Conservation (phyloP, 1,140 invertebrate genomes). For the Drosophila ogumai region DNA sequence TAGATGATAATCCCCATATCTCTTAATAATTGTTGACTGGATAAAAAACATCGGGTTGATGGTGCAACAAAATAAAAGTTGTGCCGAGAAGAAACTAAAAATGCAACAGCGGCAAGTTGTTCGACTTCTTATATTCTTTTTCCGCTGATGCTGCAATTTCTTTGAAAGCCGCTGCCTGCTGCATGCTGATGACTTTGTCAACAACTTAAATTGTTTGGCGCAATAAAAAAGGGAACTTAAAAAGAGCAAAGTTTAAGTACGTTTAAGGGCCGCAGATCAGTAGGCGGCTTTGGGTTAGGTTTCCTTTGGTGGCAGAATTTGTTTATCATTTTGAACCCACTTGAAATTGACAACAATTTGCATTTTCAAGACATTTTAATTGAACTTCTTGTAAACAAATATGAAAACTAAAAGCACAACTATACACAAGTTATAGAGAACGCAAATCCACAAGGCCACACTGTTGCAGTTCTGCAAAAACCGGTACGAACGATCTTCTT, state of each 20-base stretch:
- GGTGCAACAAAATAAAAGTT: slow-evolving; percentile 47
- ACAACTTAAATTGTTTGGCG: slow-evolving; percentile 80
- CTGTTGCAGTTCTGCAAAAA: slow-evolving; percentile 32
- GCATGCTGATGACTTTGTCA: slow-evolving; percentile 79
- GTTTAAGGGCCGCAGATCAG: slow-evolving; percentile 53
- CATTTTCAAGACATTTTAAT: slow-evolving; percentile 2
- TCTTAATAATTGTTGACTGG: slow-evolving; percentile 27
- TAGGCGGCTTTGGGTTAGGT: background rate
- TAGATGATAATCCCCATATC: background rate
- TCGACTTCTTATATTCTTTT: slow-evolving; percentile 26
- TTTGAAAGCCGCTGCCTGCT: slow-evolving; percentile 33
- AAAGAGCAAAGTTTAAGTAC: slow-evolving; percentile 62
- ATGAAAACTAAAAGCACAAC: slow-evolving; percentile 27
- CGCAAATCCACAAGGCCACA: slow-evolving; percentile 42
- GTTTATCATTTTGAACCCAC: background rate
- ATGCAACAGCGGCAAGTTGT: slow-evolving; percentile 66
- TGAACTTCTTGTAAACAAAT: slow-evolving; percentile 33
- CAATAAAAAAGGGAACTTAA: slow-evolving; percentile 25
- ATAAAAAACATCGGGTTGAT: background rate
- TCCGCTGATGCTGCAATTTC: slow-evolving; percentile 51
- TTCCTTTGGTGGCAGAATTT: slow-evolving; percentile 4
- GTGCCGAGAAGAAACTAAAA: slow-evolving; percentile 35
- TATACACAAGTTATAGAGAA: slow-evolving; percentile 54
- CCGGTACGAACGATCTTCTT: background rate
- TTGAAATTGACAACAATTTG: background rate